Percentiles rank a stretch among this genome's conserved stretches.
These are phyloP conservation scores for Stegostoma tigrinum DNA, from an alignment of 2,113 vertebrate species.

Conservation along the genomic window DNA sequence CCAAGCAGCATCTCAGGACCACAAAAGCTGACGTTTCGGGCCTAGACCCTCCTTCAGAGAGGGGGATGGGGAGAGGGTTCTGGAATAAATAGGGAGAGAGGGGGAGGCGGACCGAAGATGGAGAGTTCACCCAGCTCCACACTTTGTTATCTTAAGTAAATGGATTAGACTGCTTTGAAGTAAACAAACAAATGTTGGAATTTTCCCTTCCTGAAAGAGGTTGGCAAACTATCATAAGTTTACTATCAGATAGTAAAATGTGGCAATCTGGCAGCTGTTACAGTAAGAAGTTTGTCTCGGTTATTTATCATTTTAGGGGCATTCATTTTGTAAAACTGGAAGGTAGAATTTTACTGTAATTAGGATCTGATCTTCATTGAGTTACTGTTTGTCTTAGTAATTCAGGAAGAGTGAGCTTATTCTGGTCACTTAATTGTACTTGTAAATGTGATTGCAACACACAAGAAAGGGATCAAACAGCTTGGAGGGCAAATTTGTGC, in stretches of 20 bases:
- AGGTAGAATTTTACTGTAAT: background rate
- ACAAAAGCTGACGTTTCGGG: too few species aligned
- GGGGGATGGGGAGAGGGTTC: too few species aligned
- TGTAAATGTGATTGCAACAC: background rate
- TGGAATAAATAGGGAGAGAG: too few species aligned
- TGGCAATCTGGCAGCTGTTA: background rate
- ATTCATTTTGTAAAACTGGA: background rate
- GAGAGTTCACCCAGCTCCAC: too few species aligned
- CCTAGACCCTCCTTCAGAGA: too few species aligned
- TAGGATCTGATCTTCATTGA: slow-evolving; percentile 9
- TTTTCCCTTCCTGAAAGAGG: background rate
- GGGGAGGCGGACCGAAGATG: too few species aligned
- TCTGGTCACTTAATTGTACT: background rate
- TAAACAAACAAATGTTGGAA: background rate
- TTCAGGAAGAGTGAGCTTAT: background rate
- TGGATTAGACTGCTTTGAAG: background rate
- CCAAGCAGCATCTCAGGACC: too few species aligned
- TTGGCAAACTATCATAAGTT: background rate
- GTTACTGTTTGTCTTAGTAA: background rate
- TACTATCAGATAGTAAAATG: background rate
- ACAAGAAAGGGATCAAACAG: background rate
- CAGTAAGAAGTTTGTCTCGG: background rate
- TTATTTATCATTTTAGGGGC: background rate
- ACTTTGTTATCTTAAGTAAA: too few species aligned
- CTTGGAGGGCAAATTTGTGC: background rate